These are phyloP conservation scores for Catostylus mosaicus DNA, from an alignment of 30 jellyfish, hydroid and myxozoan species.

Conservation along the genomic window DNA sequence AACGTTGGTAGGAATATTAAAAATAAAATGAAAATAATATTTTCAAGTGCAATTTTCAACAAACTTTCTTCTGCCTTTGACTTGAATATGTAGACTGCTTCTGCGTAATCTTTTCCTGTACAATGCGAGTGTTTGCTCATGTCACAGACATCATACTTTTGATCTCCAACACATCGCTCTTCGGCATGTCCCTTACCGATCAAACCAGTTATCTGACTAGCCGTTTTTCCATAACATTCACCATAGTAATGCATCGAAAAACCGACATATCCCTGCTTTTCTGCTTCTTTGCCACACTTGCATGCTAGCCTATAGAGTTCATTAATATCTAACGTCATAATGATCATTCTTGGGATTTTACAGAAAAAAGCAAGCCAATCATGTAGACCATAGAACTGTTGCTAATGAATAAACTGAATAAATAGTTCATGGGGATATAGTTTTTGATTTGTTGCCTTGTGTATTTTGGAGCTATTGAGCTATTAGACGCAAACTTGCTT, in stretches of 20 bases:
- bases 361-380: too few relatives aligned
- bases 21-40: too few relatives aligned
- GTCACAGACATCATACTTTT: constrained; percentile 5
- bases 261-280: constrained; percentile 10
- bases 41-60: too few relatives aligned
- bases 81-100: constrained; percentile 31
- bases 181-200: background rate
- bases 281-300: constrained; percentile 37
- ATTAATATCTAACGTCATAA: too few relatives aligned
- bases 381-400: too few relatives aligned
- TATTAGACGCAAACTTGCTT: too few relatives aligned
- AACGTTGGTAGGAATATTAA: too few relatives aligned
- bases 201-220: background rate
- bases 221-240: constrained; percentile 40
- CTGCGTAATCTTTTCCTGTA: constrained; percentile 23
- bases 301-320: constrained; percentile 55
- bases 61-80: constrained; percentile 6
- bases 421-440: too few relatives aligned
- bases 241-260: constrained; percentile 39
- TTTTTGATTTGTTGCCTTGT: too few relatives aligned
- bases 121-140: constrained; percentile 8
- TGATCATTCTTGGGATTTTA: too few relatives aligned
- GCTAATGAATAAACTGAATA: too few relatives aligned
- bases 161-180: constrained; percentile 20
- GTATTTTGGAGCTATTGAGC: too few relatives aligned